Evolutionary conservation across 2,888 invertebrate genomes (phyloP), one percentile per base, ranked within the genome.

Genomic region (Hirudinaria manillensis): DNA sequence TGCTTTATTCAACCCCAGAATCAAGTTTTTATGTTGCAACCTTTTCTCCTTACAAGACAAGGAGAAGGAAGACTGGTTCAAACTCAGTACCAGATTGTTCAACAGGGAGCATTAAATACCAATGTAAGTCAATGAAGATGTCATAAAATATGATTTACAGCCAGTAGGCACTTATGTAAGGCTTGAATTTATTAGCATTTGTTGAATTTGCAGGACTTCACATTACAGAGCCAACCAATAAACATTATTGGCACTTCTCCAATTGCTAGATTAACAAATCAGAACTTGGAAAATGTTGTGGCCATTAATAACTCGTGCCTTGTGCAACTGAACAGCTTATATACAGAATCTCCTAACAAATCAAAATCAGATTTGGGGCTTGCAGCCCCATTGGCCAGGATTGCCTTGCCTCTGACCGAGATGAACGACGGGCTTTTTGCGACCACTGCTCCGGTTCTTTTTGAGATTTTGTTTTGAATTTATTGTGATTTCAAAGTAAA

Each of bases 11-110:
- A 4, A 24, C n/a, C 10, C 29, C 7, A 61, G 61, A 29, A 29
- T 61, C 61, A 61, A 29, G 61, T 61, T 24, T 27, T 66, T 34
- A 61, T 79, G 78, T 72, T 79, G 51, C 78, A 77, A 71, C 77
- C 78, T 34, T 51, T 77, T 29, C 73, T 74, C 68, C 70, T 77
- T n/a, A 71, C 74, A 34, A 61, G 76, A 10, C 76, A 78, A 24
- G 74, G 75, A 29, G 74, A 74, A 65, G 70, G 72, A 36, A 66
- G 72, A 68, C 45, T 67, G 27, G 67, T 66, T 19, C 77, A 77
- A 32, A 76, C 76, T 7, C 77, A 77, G 34, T 76, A 61, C 29
- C 77, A 77, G 53, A 51, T 77, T 19, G 55, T 72, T 77, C 24
- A 76, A 72, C 67, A 76, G 75, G 27, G 21, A 53, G 65, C 21